A percentile compares a stretch with the other conserved stretches of the same genome.
phyloP scores from a whole-genome alignment of 1,140 invertebrate genomes.

The Bombus huntii region DNA sequence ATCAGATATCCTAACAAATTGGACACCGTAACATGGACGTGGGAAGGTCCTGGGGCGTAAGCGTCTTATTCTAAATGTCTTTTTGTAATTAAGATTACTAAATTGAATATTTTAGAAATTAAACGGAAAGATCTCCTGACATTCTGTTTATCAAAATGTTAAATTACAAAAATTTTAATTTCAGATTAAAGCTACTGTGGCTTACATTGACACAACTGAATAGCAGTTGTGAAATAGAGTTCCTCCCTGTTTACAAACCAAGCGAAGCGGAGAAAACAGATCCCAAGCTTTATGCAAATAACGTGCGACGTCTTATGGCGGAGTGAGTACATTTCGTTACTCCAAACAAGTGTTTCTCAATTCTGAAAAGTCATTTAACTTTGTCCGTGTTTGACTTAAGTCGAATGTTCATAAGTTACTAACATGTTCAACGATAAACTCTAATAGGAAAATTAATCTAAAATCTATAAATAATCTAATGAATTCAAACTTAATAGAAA shows the following conservation, averaged over 20 bases:
- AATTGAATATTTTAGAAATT: no score
- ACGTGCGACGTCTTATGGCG: constrained; percentile 95
- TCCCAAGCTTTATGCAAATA: constrained; percentile 94
- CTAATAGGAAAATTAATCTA: no score
- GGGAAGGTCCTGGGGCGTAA: constrained; percentile 98
- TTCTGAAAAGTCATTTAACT: neutral
- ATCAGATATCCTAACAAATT: constrained; percentile 95
- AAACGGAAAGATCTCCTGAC: no score
- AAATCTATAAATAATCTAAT: neutral
- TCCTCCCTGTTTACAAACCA: constrained; percentile 95
- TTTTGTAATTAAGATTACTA: neutral
- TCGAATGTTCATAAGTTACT: no score
- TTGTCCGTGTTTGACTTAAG: no score
- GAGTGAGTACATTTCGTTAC: constrained; percentile 86
- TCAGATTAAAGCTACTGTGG: constrained; percentile 93
- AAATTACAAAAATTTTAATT: constrained; percentile 66
- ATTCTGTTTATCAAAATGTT: neutral
- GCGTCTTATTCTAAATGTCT: constrained; percentile 75
- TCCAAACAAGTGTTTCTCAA: neutral
- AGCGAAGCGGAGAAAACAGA: constrained; percentile 93
- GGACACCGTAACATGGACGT: constrained; percentile 98
- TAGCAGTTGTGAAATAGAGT: constrained; percentile 96
- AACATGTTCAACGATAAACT: no score
- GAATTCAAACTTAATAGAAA: no score
- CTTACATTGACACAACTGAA: constrained; percentile 95